These are phyloP conservation scores for Rhyacophila evoluta DNA, from an alignment of 2,888 invertebrate genomes.

Conservation along the genomic window DNA sequence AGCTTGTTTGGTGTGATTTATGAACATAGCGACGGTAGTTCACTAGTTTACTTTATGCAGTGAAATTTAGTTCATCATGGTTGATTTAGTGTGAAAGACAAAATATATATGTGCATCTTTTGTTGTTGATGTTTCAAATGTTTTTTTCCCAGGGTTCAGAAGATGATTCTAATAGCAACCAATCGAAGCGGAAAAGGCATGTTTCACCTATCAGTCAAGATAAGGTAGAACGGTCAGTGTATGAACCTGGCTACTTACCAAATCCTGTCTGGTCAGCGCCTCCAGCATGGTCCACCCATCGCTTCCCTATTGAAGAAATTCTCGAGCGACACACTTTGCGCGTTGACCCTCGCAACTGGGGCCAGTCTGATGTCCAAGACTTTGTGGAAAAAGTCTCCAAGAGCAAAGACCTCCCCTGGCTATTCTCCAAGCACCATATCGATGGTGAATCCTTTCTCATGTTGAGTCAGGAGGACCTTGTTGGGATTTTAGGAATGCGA, in stretches of 20 bases:
- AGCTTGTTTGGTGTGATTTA: no score
- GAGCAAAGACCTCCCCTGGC: constrained; percentile 40
- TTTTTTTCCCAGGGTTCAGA: constrained; percentile 58
- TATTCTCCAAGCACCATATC: constrained; percentile 68
- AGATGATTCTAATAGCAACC: constrained; percentile 61
- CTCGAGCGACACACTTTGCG: constrained; percentile 54
- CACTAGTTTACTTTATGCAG: no score
- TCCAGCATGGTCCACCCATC: constrained; percentile 59
- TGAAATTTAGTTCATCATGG: no score
- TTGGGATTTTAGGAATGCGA: constrained; percentile 79
- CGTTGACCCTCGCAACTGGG: constrained; percentile 57
- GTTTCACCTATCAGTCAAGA: constrained; percentile 43
- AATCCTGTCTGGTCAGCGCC: constrained; percentile 48
- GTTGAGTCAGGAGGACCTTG: constrained; percentile 85
- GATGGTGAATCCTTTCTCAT: constrained; percentile 87
- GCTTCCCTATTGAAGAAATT: constrained; percentile 56
- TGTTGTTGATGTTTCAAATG: no score
- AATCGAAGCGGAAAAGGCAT: constrained; percentile 46
- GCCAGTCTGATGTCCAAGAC: constrained; percentile 61
- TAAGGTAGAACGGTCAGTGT: constrained; percentile 58
- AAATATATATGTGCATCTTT: no score
- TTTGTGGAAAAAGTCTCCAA: constrained; percentile 59
- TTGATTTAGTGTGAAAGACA: no score
- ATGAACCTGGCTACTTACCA: constrained; percentile 47
- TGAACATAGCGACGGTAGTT: no score